Evolutionary conservation across 2,888 invertebrate genomes (phyloP).

Genomic region (Drosophila ezoana): DNA sequence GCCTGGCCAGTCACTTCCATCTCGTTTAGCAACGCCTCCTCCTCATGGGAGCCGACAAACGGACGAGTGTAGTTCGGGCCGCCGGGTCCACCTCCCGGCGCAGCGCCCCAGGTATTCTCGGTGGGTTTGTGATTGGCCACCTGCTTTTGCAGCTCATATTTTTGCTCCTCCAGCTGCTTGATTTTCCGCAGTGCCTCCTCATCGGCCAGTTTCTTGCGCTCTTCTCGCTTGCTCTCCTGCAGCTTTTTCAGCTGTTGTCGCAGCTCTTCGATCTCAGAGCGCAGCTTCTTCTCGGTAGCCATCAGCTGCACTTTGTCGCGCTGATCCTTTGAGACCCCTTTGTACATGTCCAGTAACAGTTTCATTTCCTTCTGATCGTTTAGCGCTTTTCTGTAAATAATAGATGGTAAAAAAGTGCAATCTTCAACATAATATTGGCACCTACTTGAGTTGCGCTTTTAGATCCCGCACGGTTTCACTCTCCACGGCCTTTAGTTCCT

Average conservation of each 20-base stretch:
- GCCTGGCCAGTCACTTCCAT: conserved; percentile 99
- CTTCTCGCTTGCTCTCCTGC: conserved; percentile 96
- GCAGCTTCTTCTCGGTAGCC: conserved; percentile 96
- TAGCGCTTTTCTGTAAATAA: conserved; percentile 90
- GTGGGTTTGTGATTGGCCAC: conserved; percentile 92
- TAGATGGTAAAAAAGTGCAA: neutral
- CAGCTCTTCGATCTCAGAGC: conserved; percentile 95
- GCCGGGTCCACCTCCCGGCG: conserved; percentile 60
- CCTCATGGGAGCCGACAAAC: conserved; percentile 93
- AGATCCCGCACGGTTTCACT: conserved; percentile 88
- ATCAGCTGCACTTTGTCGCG: conserved; percentile 97
- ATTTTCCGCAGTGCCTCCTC: conserved; percentile 97
- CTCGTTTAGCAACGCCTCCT: conserved; percentile 98
- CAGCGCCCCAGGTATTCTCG: conserved; percentile 80
- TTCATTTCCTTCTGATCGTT: conserved; percentile 98
- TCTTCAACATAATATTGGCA: neutral
- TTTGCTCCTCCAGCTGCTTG: conserved; percentile 96
- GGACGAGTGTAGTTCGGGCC: conserved; percentile 87
- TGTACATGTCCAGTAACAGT: conserved; percentile 97
- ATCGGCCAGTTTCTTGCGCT: conserved; percentile 95
- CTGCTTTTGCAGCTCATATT: conserved; percentile 96
- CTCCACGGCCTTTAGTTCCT: conserved; percentile 89
- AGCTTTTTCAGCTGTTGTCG: conserved; percentile 94
- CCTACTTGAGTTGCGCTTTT: conserved; percentile 96
- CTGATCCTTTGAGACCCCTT: conserved; percentile 98